Percentiles rank a stretch among this genome's conserved stretches.
These are phyloP conservation scores for Petroica traversi DNA, from an alignment of 2,113 vertebrate genomes.

Conservation along the genomic window DNA sequence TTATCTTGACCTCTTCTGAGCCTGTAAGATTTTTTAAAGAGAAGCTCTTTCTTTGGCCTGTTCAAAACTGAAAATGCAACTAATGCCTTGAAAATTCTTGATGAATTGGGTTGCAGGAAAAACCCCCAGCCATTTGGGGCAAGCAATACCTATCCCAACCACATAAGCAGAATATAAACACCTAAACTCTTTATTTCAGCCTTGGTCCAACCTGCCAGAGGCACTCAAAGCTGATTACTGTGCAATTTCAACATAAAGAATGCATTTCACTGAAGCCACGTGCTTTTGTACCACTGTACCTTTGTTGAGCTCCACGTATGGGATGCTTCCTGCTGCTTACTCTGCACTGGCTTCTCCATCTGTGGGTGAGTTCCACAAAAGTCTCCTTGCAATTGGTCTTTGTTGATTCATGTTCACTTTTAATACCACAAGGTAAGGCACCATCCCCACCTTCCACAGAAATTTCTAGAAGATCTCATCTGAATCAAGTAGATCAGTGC, in stretches of 20 bases:
- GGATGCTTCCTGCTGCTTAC: not conserved
- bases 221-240: not conserved
- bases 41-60: not conserved
- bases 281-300: not conserved
- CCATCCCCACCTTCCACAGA: rapidly evolving
- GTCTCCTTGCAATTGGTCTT: not conserved
- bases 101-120: not conserved
- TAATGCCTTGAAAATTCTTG: not conserved
- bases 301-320: not conserved
- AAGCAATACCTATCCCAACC: not conserved
- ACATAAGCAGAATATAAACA: not conserved
- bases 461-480: not conserved
- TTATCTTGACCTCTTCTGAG: not conserved
- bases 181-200: not conserved
- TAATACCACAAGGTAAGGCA: not conserved
- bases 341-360: not conserved
- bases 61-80: not conserved
- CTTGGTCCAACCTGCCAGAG: not conserved
- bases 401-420: not conserved
- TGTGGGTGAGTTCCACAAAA: not conserved
- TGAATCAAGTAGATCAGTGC: not conserved
- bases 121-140: not conserved
- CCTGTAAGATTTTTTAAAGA: not conserved
- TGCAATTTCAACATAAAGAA: not conserved
- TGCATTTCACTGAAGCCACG: not conserved